Evolutionary conservation across 2,888 invertebrate species (phyloP), one percentile per base, ranked within the genome.

Genomic region (Dugesia japonica): DNA sequence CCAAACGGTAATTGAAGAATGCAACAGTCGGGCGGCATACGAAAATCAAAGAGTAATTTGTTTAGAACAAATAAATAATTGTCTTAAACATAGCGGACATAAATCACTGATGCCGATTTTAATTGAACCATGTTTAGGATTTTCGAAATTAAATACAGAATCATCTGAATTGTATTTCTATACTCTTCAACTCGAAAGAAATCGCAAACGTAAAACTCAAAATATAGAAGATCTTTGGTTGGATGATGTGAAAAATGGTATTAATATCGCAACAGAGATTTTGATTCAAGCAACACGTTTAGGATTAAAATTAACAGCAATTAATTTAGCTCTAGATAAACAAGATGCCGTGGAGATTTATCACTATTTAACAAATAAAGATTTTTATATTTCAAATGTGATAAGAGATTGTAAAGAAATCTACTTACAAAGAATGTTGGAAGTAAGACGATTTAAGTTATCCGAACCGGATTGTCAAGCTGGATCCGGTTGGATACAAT

Each of bases 401-500:
- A 72, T 72, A 7, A 23, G 31, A 72, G 72, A 72, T n/a, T 72
- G 72, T 72, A 72, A 72, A 72, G 72, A 31, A 23, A 31, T 72
- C 31, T 72, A 72, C 23, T 31, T 74, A 15, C 74, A 74, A 38
- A 26, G 26, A 74, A 26, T 38, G 38, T 15, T 28, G 9, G 38
- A 74, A 74, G 31, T 74, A 7, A 28, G 38, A 26, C 4, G 26
- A 38, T 28, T 74, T 20, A 74, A 33, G 23, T 33, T 74, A 26
- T 74, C 74, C 1, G 74, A 33, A 33, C 28, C 1, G 23, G 31
- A 26, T 42, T 56, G 56, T n/a, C 38, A 33, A 84, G 1, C 86
- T 86, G 9, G 87, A 87, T 0, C 86, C 85, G 80, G 86, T 86
- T 27, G 86, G 56, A 26, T 28, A 28, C 28, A 28, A 33, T 20